phyloP scores from a whole-genome alignment of 2,797 vertebrate genomes.

The Mormyrops attenuatus region DNA sequence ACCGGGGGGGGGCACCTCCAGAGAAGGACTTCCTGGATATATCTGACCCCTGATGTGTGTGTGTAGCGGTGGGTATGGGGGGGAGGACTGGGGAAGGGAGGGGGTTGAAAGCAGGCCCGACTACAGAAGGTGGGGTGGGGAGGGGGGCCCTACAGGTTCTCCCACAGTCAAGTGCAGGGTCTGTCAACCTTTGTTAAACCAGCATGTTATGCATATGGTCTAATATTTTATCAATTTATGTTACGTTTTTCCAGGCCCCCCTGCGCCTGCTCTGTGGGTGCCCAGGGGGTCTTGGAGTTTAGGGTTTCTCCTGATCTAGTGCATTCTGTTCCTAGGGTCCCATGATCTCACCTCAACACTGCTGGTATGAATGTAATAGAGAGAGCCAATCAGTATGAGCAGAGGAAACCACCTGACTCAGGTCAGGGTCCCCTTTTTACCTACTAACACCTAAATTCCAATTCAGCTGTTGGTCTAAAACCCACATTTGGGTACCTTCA shows the following conservation, averaged over 20 bases:
- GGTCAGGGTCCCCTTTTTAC: background rate
- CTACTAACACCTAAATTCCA: constrained; percentile 3
- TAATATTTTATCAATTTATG: background rate
- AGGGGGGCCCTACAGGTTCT: background rate
- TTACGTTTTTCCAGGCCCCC: background rate
- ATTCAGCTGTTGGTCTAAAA: background rate
- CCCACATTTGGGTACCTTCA: background rate
- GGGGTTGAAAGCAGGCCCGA: background rate
- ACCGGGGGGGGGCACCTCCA: constrained; percentile 66
- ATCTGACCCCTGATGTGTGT: constrained; percentile 71
- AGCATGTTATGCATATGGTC: background rate
- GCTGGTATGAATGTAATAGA: constrained; percentile 39
- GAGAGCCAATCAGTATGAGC: constrained; percentile 25
- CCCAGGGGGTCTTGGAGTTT: background rate
- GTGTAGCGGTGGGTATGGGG: background rate
- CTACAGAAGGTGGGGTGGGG: background rate
- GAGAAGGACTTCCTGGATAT: constrained; percentile 79
- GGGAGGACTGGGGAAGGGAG: background rate
- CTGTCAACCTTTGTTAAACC: background rate
- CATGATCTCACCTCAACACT: constrained; percentile 17
- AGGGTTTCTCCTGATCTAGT: background rate
- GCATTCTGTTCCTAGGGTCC: constrained; percentile 19
- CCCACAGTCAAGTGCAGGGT: background rate
- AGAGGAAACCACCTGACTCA: constrained; percentile 26
- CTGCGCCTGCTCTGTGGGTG: background rate